phyloP scores from a whole-genome alignment of 2,113 vertebrate species.

The Felis chaus region DNA sequence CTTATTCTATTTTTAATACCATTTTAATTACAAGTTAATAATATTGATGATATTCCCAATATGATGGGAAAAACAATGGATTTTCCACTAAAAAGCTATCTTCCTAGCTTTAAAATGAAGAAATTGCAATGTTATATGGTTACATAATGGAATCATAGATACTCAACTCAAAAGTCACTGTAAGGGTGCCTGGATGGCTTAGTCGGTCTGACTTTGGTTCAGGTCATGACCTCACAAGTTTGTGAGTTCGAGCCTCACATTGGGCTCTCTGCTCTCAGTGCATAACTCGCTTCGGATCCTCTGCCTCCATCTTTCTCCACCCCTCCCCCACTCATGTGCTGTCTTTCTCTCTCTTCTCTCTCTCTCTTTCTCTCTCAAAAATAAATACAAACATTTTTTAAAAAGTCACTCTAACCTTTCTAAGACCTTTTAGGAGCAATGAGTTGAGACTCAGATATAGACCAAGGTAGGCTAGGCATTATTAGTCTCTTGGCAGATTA shows the following conservation, averaged over 20 bases:
- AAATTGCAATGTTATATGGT: not conserved
- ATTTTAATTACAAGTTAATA: constrained; percentile 3
- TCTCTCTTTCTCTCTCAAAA: too few species aligned
- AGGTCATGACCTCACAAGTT: too few species aligned
- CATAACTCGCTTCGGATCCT: too few species aligned
- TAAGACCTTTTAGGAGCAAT: not conserved
- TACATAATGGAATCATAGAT: not conserved
- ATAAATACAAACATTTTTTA: too few species aligned
- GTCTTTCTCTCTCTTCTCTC: too few species aligned
- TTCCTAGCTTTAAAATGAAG: not conserved
- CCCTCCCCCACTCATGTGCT: too few species aligned
- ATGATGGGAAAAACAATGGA: not conserved
- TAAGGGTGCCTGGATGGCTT: too few species aligned
- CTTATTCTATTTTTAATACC: not conserved
- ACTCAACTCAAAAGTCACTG: not conserved
- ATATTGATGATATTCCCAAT: not conserved
- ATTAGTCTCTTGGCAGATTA: not conserved
- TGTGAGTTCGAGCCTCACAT: too few species aligned
- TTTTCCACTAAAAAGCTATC: not conserved
- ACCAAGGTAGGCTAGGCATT: not conserved
- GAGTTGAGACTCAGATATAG: not conserved
- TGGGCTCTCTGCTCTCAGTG: too few species aligned
- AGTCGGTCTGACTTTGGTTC: too few species aligned
- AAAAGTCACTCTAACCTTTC: not conserved
- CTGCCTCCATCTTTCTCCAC: too few species aligned